Evolutionary conservation across 2,888 invertebrate genomes (phyloP).

Genomic region (Lepidocyrtinus sp.): DNA sequence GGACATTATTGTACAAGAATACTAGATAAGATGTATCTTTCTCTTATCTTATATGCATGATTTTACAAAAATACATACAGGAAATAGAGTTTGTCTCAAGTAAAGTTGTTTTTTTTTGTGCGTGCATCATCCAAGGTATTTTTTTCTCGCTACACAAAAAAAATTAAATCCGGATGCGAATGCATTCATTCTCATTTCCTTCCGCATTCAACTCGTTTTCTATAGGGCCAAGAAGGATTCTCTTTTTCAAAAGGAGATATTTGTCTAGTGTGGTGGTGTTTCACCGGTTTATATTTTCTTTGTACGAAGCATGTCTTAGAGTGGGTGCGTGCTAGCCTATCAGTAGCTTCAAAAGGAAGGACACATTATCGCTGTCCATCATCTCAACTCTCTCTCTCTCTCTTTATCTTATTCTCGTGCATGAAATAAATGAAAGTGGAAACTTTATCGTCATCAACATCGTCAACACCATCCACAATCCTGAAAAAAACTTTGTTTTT

Average conservation of each 20-base stretch:
- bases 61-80: too few relatives aligned
- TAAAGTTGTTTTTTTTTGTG: background rate
- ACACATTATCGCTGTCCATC: conserved; percentile 49
- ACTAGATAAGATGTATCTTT: too few relatives aligned
- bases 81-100: too few relatives aligned
- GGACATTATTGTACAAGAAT: too few relatives aligned
- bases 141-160: background rate
- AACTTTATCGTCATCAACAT: background rate
- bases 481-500: background rate
- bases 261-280: background rate
- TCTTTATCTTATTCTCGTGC: background rate
- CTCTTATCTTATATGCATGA: too few relatives aligned
- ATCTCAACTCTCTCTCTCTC: background rate
- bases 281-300: background rate
- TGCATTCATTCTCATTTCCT: conserved; percentile 30
- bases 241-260: background rate
- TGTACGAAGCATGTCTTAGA: background rate
- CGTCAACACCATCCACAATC: background rate
- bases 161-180: background rate
- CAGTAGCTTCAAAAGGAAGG: background rate
- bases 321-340: conserved; percentile 29
- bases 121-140: too few relatives aligned
- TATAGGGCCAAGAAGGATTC: too few relatives aligned
- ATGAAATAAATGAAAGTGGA: background rate
- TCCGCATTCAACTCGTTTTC: background rate